phyloP scores from a whole-genome alignment of 2,888 invertebrate species.

The Drosophila cognata region DNA sequence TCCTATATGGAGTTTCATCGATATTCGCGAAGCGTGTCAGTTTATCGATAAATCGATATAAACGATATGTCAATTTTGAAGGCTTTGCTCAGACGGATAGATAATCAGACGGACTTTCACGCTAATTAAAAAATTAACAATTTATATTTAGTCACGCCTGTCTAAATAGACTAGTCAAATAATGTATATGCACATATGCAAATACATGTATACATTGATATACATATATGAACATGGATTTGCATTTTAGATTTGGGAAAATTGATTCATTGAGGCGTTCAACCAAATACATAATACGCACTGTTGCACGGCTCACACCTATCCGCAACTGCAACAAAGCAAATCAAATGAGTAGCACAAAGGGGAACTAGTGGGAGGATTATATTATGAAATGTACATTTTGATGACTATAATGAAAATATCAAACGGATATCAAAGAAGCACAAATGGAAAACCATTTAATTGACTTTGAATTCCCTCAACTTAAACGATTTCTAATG shows the following conservation, averaged over 20 bases:
- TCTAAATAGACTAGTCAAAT: constrained; percentile 40
- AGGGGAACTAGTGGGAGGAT: background rate
- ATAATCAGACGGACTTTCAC: background rate
- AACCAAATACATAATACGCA: constrained; percentile 68
- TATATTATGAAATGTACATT: constrained; percentile 26
- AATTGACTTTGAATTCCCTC: background rate
- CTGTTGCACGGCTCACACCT: constrained; percentile 53
- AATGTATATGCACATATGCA: constrained; percentile 1
- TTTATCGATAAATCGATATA: background rate
- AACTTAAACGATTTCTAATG: background rate
- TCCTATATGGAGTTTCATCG: background rate
- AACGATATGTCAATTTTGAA: background rate
- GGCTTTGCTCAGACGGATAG: fast-evolving
- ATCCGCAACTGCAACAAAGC: constrained; percentile 24
- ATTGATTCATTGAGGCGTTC: constrained; percentile 43
- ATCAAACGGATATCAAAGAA: constrained; percentile 58
- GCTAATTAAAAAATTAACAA: constrained; percentile 55
- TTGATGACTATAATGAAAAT: constrained; percentile 53
- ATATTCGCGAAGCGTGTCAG: background rate
- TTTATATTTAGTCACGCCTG: constrained; percentile 44
- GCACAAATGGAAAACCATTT: constrained; percentile 1
- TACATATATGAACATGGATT: background rate
- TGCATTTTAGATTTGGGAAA: constrained; percentile 19
- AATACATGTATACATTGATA: constrained; percentile 6
- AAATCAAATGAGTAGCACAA: constrained; percentile 39